Conservation (phyloP, 1,140 invertebrate species). For the Sminthurinus signatus region DNA sequence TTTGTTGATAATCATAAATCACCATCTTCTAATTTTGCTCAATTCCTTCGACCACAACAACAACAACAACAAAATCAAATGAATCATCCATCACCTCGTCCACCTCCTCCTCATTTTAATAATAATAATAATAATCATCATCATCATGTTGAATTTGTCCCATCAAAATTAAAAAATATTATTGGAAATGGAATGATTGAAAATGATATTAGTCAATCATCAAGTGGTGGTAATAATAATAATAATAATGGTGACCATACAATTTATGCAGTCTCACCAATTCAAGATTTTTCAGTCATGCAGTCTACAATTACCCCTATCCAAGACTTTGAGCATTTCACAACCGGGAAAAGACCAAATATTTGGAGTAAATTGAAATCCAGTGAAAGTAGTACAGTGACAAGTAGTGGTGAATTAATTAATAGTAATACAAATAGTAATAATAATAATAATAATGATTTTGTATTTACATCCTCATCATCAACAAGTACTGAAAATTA, state of each 20-base stretch:
- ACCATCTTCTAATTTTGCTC: background rate
- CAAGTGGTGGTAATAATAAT: background rate
- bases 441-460: background rate
- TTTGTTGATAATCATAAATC: background rate
- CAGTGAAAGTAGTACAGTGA: no score
- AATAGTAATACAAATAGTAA: background rate
- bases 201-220: no score
- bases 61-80: background rate
- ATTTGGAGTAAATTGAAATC: constrained; percentile 4
- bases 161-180: background rate
- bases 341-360: background rate
- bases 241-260: no score
- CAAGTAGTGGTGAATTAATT: no score
- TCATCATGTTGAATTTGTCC: background rate
- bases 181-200: no score
- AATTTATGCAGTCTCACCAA: background rate
- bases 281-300: constrained; percentile 2
- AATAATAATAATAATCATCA: background rate
- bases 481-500: background rate
- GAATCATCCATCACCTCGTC: background rate
- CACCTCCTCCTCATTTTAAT: background rate
- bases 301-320: background rate
- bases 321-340: background rate
- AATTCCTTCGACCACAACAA: background rate
- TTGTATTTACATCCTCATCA: background rate